Base-by-base conservation (phyloP, 2,888 invertebrate species). In the Uropetala carovei region DNA sequence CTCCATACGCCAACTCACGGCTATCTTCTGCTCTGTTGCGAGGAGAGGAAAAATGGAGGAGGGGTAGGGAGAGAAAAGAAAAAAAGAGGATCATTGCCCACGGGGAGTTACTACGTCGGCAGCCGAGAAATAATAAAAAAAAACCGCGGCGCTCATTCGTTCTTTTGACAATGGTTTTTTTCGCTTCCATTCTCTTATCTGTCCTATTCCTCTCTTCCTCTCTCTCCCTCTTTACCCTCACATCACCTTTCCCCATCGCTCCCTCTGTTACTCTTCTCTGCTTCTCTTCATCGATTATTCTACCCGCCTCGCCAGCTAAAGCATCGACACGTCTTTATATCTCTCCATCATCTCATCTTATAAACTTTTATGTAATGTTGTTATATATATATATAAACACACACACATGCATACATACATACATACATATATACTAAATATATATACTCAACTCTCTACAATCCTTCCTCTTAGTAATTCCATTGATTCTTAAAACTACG, bases 131-230 rank as follows among this genome's bases (percentile, higher is more conserved):
- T 68, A 68, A 68, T 68, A 68, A 68, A 68, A 43, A n/a, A 68
- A 68, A 68, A n/a, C 64, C 64, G n/a, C 64, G 68, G 68, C 68
- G 68, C 68, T 68, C 68, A n/a, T 68, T 68, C 68, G 68, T 68
- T 68, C 68, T 68, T 68, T 68, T 68, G 68, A 68, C 68, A 68
- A 68, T 22, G 68, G 18, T 68, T 68, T 68, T 68, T 68, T 68
- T 68, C 9, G 68, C 68, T 68, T 13, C 68, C 68, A 68, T 68
- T 68, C 68, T n/a, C 68, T 68, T 68, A 68, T 68, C n/a, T 68
- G 13, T 68, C 18, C 68, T 22, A n/a, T n/a, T 68, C 22, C 68
- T 68, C 68, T 68, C 43, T n/a, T n/a, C 43, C 3, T 43, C 43
- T 43, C 43, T 43, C 43, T 43, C 43, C 43, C 43, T 5, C 22